Evolutionary conservation across 2,113 vertebrate species (phyloP).

Genomic region (Ammospiza caudacuta): DNA sequence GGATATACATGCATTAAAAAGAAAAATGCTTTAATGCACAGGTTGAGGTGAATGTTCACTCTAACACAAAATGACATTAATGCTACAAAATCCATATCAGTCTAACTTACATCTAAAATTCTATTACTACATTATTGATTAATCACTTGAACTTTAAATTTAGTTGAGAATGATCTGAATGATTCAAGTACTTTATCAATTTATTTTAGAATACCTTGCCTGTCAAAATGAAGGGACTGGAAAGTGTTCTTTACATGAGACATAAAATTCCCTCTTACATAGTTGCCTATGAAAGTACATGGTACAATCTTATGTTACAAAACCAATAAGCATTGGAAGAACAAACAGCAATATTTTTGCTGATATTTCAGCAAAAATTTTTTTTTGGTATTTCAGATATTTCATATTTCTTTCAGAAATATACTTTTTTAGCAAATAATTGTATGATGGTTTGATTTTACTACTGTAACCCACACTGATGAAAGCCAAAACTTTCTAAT

Average conservation of each 20-base stretch:
- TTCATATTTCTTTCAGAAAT: not conserved
- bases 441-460: not conserved
- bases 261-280: not conserved
- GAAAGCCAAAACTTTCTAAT: not conserved
- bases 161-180: slow-evolving; percentile 59
- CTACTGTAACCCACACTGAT: not conserved
- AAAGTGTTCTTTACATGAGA: slow-evolving; percentile 4
- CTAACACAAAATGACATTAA: slow-evolving; percentile 63
- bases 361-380: too few species aligned
- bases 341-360: not conserved
- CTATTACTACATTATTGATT: slow-evolving; percentile 76
- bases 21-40: slow-evolving; percentile 49
- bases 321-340: not conserved
- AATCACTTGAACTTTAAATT: slow-evolving; percentile 73
- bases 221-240: slow-evolving; percentile 52
- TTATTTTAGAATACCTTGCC: slow-evolving; percentile 57
- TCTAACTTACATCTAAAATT: slow-evolving; percentile 64
- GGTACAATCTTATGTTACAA: not conserved
- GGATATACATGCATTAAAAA: slow-evolving; percentile 56
- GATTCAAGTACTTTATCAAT: slow-evolving; percentile 56
- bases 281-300: not conserved
- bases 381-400: not conserved
- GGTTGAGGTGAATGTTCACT: slow-evolving; percentile 57
- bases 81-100: slow-evolving; percentile 54
- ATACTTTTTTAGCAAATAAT: not conserved